Base-by-base conservation (phyloP, 2,797 vertebrate species). In the Micromesistius poutassou region DNA sequence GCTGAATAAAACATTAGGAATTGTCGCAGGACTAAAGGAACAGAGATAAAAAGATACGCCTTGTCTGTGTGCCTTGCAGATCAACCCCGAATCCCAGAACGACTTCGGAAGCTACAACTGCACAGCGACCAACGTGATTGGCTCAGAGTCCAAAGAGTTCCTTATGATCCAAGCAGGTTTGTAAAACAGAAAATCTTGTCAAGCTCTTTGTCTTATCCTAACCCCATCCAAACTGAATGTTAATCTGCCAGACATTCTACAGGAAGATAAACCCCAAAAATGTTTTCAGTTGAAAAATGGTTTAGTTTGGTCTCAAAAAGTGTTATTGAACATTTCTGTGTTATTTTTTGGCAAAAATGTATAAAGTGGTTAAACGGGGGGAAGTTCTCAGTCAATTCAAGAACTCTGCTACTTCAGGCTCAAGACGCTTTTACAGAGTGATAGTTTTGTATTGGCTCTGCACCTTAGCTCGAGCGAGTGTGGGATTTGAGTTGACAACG, bases 41-140 rank as follows among this genome's bases (percentile, higher is more conserved):
- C 74, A 33, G 5, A 2, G 42, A 35, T 28, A 16, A 68, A 22
- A 62, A 28, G 5, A 33, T 33, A 28, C 36, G 1, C 30, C 25
- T 66, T 81, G 38, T 35, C 30, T 82, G 74, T 76, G 70, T 33
- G 0, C 75, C 55, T 79, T 70, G 77, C 77, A 95, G 94, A 82
- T 94, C 74, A 91, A 86, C 13, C 93, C 94, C 1, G 96, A 97
- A 77, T 97, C 97, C 4, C 96, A 98, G 90, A 96, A 93, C 5
- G 97, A 98, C 87, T 99, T 98, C 82, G 98, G 98, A 50, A 98
- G 95, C 92, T 99, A 99, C 91, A 99, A 99, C 92, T 99, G 98
- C 88, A 97, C 97, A 0, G 98, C 98, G 0, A 93, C 94, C 82
- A 99, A 99, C 76, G 89, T 85, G 74, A 96, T 98, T 22, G 97